phyloP scores from a whole-genome alignment of 2,888 invertebrate species.

The Meganola albula region DNA sequence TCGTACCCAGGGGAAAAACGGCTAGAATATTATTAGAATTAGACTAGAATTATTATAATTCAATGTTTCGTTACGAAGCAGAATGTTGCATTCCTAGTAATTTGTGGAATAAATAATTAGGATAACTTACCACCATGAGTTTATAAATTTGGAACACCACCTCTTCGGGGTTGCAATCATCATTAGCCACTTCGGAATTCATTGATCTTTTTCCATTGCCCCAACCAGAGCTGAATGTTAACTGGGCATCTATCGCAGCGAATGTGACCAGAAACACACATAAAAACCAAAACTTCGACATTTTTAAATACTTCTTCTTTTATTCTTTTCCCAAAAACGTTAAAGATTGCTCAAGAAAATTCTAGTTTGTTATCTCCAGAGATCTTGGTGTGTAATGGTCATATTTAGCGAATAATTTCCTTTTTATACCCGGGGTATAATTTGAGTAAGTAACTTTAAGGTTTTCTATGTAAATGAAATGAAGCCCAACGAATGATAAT shows the following conservation, averaged over 20 bases:
- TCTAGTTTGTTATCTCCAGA: background rate
- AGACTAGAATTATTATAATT: no score
- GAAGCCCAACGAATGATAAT: slow-evolving; percentile 41
- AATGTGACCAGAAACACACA: slow-evolving; percentile 31
- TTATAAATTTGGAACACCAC: slow-evolving; percentile 76
- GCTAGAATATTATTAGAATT: no score
- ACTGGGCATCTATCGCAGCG: slow-evolving; percentile 53
- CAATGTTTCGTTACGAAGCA: no score
- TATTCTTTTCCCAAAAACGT: background rate
- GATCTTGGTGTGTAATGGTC: slow-evolving; percentile 14
- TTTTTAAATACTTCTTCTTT: slow-evolving; percentile 12
- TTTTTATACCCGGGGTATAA: slow-evolving; percentile 24
- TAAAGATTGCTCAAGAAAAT: background rate
- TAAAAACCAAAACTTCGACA: slow-evolving; percentile 40
- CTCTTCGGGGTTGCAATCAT: slow-evolving; percentile 74
- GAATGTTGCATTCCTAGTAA: no score
- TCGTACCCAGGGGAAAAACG: no score
- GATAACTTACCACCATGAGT: slow-evolving; percentile 74
- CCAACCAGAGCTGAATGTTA: slow-evolving; percentile 78
- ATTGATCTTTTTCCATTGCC: slow-evolving; percentile 62
- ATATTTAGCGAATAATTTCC: background rate
- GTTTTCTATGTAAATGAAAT: slow-evolving; percentile 48
- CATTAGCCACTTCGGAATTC: slow-evolving; percentile 25
- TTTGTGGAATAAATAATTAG: no score
- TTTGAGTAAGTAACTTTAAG: slow-evolving; percentile 20